Conservation (phyloP, 2,888 invertebrate species). For the Chorisops tibialis region DNA sequence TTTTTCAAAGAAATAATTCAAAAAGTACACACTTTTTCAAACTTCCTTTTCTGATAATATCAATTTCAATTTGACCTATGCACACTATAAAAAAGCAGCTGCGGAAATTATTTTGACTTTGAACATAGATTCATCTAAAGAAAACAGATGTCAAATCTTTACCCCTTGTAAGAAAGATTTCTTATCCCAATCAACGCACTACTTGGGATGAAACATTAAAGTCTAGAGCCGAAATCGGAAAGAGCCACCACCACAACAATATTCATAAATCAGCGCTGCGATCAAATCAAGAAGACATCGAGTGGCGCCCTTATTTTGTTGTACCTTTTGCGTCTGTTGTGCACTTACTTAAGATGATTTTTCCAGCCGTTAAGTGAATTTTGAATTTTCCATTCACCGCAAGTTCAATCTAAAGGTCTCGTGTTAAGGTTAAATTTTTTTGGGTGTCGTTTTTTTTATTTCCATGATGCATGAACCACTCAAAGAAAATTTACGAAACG, state of each 20-base stretch:
- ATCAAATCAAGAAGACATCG: conserved; percentile 3
- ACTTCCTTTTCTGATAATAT: too few relatives aligned
- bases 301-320: conserved; percentile 10
- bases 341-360: conserved; percentile 10
- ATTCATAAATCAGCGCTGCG: conserved; percentile 15
- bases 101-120: conserved; percentile 1
- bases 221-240: conserved; percentile 11
- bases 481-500: background rate
- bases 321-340: background rate
- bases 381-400: conserved; percentile 3
- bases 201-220: conserved; percentile 1
- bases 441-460: background rate
- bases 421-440: too few relatives aligned
- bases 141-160: conserved; percentile 15
- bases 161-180: conserved; percentile 19
- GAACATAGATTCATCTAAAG: background rate
- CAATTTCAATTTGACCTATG: too few relatives aligned
- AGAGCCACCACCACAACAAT: conserved; percentile 19
- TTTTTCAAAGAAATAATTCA: too few relatives aligned
- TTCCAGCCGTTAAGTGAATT: conserved; percentile 17
- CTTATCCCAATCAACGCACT: conserved; percentile 19
- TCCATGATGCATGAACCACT: background rate
- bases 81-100: background rate
- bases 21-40: too few relatives aligned
- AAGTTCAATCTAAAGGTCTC: conserved; percentile 17